Conservation (phyloP, 2,113 vertebrate genomes). For the Copsychus sechellarum region DNA sequence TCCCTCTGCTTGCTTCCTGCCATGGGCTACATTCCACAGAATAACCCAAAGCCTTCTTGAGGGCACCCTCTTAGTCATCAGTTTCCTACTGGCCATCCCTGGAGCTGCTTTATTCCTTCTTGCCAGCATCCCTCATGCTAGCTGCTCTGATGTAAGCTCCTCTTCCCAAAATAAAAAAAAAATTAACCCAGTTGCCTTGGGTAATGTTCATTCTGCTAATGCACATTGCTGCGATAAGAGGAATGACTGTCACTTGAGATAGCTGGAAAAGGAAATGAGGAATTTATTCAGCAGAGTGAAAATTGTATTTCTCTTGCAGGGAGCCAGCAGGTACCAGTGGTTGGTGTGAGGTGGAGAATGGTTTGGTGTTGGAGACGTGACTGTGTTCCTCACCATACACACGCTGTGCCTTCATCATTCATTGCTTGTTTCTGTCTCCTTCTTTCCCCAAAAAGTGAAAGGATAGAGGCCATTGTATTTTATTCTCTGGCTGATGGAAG, state of each 20-base stretch:
- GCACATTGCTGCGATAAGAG: background rate
- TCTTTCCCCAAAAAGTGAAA: background rate
- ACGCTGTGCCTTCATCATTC: background rate
- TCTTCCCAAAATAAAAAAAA: background rate
- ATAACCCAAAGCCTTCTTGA: background rate
- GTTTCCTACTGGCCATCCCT: background rate
- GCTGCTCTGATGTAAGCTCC: background rate
- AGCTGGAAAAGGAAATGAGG: background rate
- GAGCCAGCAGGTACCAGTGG: background rate
- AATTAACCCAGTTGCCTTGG: background rate
- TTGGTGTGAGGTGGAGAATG: background rate
- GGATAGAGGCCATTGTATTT: background rate
- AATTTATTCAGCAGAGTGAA: background rate
- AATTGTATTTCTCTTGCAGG: background rate
- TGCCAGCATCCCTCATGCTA: background rate
- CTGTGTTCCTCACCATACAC: background rate
- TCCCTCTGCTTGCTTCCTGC: background rate
- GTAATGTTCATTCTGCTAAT: constrained; percentile 7
- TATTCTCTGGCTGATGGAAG: background rate
- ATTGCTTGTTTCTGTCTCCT: background rate
- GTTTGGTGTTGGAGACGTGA: background rate
- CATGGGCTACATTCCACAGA: background rate
- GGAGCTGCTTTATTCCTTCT: background rate
- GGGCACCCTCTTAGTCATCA: background rate
- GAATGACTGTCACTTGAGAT: constrained; percentile 13